phyloP scores from a whole-genome alignment of 1,140 invertebrate genomes.

The Drosophila santomea region DNA sequence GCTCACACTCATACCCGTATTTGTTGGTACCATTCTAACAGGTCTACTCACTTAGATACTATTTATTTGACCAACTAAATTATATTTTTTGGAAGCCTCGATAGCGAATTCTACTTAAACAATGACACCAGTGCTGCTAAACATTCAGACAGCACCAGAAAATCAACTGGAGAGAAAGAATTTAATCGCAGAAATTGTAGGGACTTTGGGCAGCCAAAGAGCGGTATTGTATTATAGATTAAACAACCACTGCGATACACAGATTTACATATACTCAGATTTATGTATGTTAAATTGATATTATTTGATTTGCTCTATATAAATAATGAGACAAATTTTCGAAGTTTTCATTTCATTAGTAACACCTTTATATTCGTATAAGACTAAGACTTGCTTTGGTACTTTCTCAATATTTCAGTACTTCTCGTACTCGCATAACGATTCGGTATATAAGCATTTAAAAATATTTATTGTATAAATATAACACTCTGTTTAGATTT shows the following conservation, averaged over 20 bases:
- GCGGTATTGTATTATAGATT: slow-evolving; percentile 3
- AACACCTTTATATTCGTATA: slow-evolving; percentile 47
- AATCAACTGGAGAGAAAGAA: too few species aligned
- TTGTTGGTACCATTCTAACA: neutral
- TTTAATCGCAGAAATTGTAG: too few species aligned
- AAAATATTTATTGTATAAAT: slow-evolving; percentile 7
- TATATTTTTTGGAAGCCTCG: too few species aligned
- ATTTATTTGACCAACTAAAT: neutral
- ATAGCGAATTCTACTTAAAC: neutral
- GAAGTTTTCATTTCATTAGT: slow-evolving; percentile 21
- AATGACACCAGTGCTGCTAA: neutral
- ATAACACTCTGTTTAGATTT: slow-evolving; percentile 1
- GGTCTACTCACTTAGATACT: neutral
- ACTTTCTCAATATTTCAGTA: neutral
- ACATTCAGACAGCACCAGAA: too few species aligned
- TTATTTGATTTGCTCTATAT: slow-evolving; percentile 25
- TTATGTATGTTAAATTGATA: slow-evolving; percentile 23
- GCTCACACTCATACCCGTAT: slow-evolving; percentile 15
- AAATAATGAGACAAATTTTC: slow-evolving; percentile 55
- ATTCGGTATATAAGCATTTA: slow-evolving; percentile 8
- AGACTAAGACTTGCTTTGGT: neutral
- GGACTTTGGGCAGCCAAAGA: slow-evolving; percentile 14
- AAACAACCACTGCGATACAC: slow-evolving; percentile 12
- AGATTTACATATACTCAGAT: slow-evolving; percentile 16
- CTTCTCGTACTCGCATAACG: slow-evolving; percentile 1